A percentile compares a stretch with the other conserved stretches of the same genome.
These are phyloP conservation scores for Atethmia centrago DNA, from an alignment of 2,888 invertebrate genomes.

Conservation along the genomic window DNA sequence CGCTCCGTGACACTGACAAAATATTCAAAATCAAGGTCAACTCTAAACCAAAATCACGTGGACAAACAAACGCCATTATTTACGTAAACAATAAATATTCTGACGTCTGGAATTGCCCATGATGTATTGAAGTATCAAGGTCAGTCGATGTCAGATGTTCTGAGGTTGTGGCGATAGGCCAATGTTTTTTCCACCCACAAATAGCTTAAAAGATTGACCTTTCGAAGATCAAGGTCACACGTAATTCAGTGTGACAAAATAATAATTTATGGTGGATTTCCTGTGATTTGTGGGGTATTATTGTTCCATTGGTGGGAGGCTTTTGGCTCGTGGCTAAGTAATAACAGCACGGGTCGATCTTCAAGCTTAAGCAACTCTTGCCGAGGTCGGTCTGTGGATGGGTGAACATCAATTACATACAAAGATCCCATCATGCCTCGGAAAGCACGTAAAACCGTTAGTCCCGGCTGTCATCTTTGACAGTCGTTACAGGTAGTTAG, in stretches of 20 bases:
- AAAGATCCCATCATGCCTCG: no score
- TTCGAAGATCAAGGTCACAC: constrained; percentile 26
- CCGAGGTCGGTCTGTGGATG: no score
- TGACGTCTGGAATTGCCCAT: constrained; percentile 2
- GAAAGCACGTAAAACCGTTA: no score
- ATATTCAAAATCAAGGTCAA: constrained; percentile 22
- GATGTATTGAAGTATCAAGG: constrained; percentile 45
- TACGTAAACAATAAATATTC: constrained; percentile 12
- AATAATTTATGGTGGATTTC: constrained; percentile 31
- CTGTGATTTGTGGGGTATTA: constrained; percentile 19
- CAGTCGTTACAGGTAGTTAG: no score
- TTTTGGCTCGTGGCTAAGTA: no score
- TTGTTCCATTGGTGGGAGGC: background rate
- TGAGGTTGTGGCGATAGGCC: constrained; percentile 17
- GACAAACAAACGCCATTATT: constrained; percentile 12
- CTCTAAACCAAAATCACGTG: background rate
- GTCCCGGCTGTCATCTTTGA: no score
- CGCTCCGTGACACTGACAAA: background rate
- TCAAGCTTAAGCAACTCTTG: no score
- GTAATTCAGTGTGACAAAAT: constrained; percentile 16
- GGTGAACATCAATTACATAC: no score
- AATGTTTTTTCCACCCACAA: constrained; percentile 18
- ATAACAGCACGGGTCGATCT: no score
- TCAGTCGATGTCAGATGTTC: constrained; percentile 17
- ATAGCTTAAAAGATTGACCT: constrained; percentile 45